Evolutionary conservation across 2,888 invertebrate genomes (phyloP).

Genomic region (Carabus problematicus): DNA sequence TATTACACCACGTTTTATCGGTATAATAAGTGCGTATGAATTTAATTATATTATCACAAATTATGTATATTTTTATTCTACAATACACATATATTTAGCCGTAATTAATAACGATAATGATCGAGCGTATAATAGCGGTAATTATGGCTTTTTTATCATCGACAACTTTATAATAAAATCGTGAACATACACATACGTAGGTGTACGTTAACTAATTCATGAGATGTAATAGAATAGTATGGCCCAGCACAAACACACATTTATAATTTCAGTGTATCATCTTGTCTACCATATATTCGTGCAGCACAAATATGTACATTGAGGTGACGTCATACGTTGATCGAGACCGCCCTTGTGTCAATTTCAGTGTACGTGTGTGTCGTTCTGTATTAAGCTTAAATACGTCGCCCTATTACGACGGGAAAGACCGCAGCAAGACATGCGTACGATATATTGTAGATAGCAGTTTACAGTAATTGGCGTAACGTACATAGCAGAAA

Average conservation of each 20-base stretch:
- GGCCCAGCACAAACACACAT: too few species aligned
- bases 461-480: conserved; percentile 40
- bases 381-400: conserved; percentile 35
- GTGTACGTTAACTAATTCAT: conserved; percentile 17
- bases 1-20: too few species aligned
- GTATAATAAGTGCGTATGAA: too few species aligned
- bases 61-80: too few species aligned
- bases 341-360: conserved; percentile 19
- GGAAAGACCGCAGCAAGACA: conserved; percentile 17
- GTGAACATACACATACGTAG: not conserved
- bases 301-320: too few species aligned
- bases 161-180: not conserved
- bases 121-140: not conserved
- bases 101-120: conserved; percentile 13
- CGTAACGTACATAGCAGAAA: conserved; percentile 37
- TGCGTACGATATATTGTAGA: conserved; percentile 23
- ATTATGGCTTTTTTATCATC: not conserved
- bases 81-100: not conserved
- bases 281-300: too few species aligned
- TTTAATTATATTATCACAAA: too few species aligned
- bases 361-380: conserved; percentile 15
- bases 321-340: conserved; percentile 35
- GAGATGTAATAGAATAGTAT: not conserved
- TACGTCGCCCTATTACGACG: conserved; percentile 29
- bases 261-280: too few species aligned